phyloP scores from a whole-genome alignment of 1,140 invertebrate genomes.

The Orchesella cincta region DNA sequence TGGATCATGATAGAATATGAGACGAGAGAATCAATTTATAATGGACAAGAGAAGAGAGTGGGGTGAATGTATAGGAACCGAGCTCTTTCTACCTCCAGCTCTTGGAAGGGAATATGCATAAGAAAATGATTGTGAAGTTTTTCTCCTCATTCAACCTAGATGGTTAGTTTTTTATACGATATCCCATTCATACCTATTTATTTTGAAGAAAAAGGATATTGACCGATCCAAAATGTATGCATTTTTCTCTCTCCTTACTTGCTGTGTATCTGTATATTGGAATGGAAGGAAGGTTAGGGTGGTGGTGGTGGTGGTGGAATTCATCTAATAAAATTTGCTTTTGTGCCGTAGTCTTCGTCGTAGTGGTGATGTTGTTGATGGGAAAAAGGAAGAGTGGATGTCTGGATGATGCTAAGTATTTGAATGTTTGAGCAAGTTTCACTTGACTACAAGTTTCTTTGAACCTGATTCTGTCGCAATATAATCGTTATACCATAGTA shows the following conservation, averaged over 20 bases:
- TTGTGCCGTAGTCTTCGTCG: slow-evolving; percentile 31
- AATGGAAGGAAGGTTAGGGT: too few species aligned
- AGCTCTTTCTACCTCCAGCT: neutral
- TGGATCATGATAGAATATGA: slow-evolving; percentile 48
- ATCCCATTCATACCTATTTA: neutral
- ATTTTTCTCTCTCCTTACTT: too few species aligned
- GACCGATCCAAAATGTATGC: neutral
- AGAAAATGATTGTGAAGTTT: slow-evolving; percentile 11
- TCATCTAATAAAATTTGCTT: slow-evolving; percentile 42
- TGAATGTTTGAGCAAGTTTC: slow-evolving; percentile 12
- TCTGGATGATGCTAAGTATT: slow-evolving; percentile 17
- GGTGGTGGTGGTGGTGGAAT: slow-evolving; percentile 19
- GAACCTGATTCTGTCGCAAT: too few species aligned
- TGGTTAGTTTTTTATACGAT: slow-evolving; percentile 1
- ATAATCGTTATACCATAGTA: neutral
- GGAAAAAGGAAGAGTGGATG: slow-evolving; percentile 13
- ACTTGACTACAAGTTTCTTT: too few species aligned
- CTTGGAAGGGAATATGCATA: slow-evolving; percentile 16
- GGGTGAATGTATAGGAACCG: neutral
- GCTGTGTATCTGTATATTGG: too few species aligned
- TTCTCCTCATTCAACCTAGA: neutral
- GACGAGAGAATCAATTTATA: slow-evolving; percentile 41
- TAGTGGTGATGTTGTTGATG: slow-evolving; percentile 22
- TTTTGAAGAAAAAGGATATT: slow-evolving; percentile 22
- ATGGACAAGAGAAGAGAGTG: slow-evolving; percentile 16